Evolutionary conservation across 2,113 vertebrate genomes (phyloP), one percentile per base, ranked within the genome.

Genomic region (Rhea americana): DNA sequence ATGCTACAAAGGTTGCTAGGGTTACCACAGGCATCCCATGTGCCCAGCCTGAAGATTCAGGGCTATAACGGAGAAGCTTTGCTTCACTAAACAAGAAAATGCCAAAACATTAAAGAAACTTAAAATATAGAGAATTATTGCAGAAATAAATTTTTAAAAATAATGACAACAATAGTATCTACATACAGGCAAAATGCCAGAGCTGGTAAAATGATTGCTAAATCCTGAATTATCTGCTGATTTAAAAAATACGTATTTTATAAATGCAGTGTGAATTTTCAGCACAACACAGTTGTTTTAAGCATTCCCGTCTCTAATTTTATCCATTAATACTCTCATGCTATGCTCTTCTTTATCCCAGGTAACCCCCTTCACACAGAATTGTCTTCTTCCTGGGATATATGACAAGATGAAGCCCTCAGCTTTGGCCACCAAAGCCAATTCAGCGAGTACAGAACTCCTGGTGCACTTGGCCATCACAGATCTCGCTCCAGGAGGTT

Each of bases 11-110:
- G 88, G 90, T 95, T 96, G 88, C 92, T 61, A 91, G 50, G 93
- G 96, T 88, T 95, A 95, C 92, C 11, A 0, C 25, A 67, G 63
- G 53, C 35, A 24, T 85, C 53, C 43, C 20, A 18, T 78, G 79
- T 11, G 70, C 70, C 39, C 35, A 3, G 25, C 18, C 79, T 11
- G 22, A 72, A 66, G 59, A 77, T 35, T 83, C 85, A 80, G 61
- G 37, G n/a, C 16, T 83, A 17, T 74, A 80, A 93, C 8, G 81
- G 47, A 70, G 76, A 81, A 83, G 68, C 20, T 67, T 73, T 84
- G 85, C 90, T 95, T 90, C 88, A 61, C 71, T 77, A 71, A 93
- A 82, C 67, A 53, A 79, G 65, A 63, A n/a, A 50, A 62, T 35
- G 13, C 12, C 19, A 26, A 50, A 35, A 7, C 25, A 20, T 18